These are phyloP conservation scores for Caenorhabditis doughertyi DNA, from an alignment of 2,888 invertebrate genomes.

Conservation along the genomic window DNA sequence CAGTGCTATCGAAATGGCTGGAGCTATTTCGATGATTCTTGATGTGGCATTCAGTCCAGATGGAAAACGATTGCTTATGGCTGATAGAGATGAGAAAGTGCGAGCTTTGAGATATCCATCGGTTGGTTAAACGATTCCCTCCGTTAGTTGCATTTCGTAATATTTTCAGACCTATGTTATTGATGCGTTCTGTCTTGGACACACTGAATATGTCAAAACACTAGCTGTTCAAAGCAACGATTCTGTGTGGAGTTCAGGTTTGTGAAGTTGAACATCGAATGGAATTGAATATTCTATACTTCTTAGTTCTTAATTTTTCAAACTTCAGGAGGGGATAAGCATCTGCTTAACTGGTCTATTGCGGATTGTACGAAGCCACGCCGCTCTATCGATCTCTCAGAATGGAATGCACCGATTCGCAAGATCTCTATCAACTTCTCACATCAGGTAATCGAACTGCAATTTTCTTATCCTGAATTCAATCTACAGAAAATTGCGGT, in stretches of 20 bases:
- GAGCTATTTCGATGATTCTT: conserved; percentile 75
- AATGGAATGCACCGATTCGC: conserved; percentile 36
- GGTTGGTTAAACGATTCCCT: too few relatives aligned
- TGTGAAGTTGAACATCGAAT: too few relatives aligned
- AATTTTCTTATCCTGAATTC: background rate
- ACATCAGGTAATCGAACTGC: background rate
- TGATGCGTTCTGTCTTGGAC: conserved; percentile 72
- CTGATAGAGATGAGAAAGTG: conserved; percentile 78
- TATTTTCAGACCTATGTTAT: conserved; percentile 69
- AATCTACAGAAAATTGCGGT: conserved; percentile 27
- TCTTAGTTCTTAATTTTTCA: background rate
- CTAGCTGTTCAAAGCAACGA: conserved; percentile 40
- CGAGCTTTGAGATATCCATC: conserved; percentile 74
- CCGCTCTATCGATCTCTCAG: background rate
- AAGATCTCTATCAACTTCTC: conserved; percentile 32
- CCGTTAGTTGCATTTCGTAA: too few relatives aligned
- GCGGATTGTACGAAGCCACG: conserved; percentile 12
- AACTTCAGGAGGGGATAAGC: conserved; percentile 67
- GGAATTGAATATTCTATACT: background rate
- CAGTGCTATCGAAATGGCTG: conserved; percentile 57
- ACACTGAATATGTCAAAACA: conserved; percentile 67
- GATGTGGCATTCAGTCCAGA: conserved; percentile 69
- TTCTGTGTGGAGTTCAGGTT: conserved; percentile 64
- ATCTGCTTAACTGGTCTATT: conserved; percentile 54
- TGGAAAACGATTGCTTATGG: conserved; percentile 67